Base-by-base conservation (phyloP, 1,140 invertebrate genomes). In the Drosophila mayri region DNA sequence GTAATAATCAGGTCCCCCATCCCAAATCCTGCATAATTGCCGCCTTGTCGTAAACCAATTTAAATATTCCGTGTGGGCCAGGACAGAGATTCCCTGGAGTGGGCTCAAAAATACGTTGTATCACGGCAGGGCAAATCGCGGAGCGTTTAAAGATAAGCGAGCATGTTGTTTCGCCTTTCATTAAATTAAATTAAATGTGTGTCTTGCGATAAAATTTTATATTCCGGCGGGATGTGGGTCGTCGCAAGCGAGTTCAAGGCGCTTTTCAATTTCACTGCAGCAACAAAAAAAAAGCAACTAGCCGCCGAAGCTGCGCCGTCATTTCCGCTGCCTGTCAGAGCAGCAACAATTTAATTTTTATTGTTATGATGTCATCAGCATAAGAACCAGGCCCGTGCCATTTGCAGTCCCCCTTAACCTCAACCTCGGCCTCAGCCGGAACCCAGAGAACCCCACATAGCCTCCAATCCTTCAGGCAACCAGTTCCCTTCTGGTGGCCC, bases 311-410 rank as follows among this genome's bases (percentile, higher is more conserved):
- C 74, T 63, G 72, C 74, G 41, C 71, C 73, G 73, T 76, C 74
- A 76, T 76, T 76, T 76, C 74, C 73, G 74, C 64, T 70, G 72
- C 62, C 73, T 57, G 75, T 47, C 75, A 70, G 74, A 70, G 63
- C 64, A 78, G 73, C 75, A 78, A 78, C 75, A 78, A 78, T 78
- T 78, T 78, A 78, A 78, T 78, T 78, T 78, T 78, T 78, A 78
- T 78, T 78, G 75, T 78, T 78, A 78, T 78, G 75, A 78, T 78
- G 75, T 78, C 75, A 78, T 78, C 75, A 78, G 75, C 75, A 78
- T 78, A 78, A 78, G 73, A 77, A 77, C 46, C 75, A 40, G 58
- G 66, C 65, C 37, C 66, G 46, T 66, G 66, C 66, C 66, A 68
- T 68, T 68, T 68, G 61, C 66, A 68, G 66, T 35, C 22, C 12